Evolutionary conservation across 2,888 invertebrate genomes (phyloP).

Genomic region (Resseliella maxima): DNA sequence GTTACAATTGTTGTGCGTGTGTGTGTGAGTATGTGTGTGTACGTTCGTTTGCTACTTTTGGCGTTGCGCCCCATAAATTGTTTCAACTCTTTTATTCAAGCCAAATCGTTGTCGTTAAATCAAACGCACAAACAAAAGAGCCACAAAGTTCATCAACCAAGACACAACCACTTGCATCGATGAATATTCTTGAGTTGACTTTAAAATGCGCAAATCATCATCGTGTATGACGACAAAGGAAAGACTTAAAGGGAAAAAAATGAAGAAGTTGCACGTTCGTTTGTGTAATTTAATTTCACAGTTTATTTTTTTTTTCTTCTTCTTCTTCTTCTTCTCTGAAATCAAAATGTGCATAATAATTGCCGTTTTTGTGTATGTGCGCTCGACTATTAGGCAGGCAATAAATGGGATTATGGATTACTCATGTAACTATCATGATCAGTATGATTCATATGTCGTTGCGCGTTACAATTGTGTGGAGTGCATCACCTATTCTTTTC

Average conservation of each 20-base stretch:
- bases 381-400: not conserved
- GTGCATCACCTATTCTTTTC: slow-evolving; percentile 18
- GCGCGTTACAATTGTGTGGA: not conserved
- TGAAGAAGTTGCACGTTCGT: not conserved
- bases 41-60: slow-evolving; percentile 24
- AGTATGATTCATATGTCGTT: slow-evolving; percentile 41
- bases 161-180: not conserved
- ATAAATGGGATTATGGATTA: slow-evolving; percentile 34
- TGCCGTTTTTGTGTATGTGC: not conserved
- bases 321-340: not conserved
- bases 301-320: too few relatives aligned
- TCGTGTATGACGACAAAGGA: slow-evolving; percentile 15
- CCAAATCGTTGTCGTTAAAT: slow-evolving; percentile 48
- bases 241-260: too few relatives aligned
- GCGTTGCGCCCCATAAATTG: slow-evolving; percentile 48
- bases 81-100: slow-evolving; percentile 11
- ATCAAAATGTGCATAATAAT: slow-evolving; percentile 47
- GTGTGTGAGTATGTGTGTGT: not conserved
- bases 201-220: not conserved
- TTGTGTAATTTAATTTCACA: not conserved
- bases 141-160: slow-evolving; percentile 23
- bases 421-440: slow-evolving; percentile 51
- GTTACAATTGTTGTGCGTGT: not conserved
- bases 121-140: slow-evolving; percentile 31
- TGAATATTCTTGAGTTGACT: not conserved